Percentiles rank a stretch among this genome's conserved stretches.
Evolutionary conservation across 2,797 vertebrate genomes (phyloP).

Genomic region (Protonibea diacanthus): DNA sequence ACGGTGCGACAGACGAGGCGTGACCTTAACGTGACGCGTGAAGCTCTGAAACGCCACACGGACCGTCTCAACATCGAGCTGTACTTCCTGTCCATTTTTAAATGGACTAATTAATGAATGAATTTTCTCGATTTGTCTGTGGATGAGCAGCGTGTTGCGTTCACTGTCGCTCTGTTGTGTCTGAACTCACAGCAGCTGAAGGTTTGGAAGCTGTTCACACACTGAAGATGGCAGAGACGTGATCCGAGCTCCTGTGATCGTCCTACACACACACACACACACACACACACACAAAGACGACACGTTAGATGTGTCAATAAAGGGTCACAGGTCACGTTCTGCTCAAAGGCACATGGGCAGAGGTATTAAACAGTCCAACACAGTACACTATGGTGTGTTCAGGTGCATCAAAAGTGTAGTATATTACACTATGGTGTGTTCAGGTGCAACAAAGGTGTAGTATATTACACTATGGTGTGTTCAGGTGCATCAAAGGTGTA

Average conservation of each 20-base stretch:
- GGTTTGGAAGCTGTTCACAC: conserved; percentile 92
- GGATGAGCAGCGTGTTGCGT: too few species aligned
- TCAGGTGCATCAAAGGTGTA: not conserved
- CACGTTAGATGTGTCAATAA: not conserved
- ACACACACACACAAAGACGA: not conserved
- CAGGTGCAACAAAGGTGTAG: too few species aligned
- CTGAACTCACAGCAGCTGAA: conserved; percentile 91
- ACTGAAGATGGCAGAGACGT: conserved; percentile 88
- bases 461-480: not conserved
- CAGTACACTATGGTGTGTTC: not conserved
- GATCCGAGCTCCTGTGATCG: conserved; percentile 93
- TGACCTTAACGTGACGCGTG: too few species aligned
- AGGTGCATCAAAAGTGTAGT: not conserved
- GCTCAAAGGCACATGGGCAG: not conserved
- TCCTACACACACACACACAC: conserved; percentile 81
- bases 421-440: not conserved
- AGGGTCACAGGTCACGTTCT: not conserved
- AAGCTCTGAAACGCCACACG: too few species aligned
- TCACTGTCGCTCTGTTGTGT: too few species aligned
- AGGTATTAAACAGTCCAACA: not conserved
- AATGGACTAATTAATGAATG: too few species aligned
- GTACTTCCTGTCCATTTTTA: not conserved
- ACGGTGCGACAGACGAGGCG: not conserved
- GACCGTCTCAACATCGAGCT: not conserved
- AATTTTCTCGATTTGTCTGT: not conserved